phyloP scores from a whole-genome alignment of 2,113 vertebrate genomes.

The Elachura formosa region DNA sequence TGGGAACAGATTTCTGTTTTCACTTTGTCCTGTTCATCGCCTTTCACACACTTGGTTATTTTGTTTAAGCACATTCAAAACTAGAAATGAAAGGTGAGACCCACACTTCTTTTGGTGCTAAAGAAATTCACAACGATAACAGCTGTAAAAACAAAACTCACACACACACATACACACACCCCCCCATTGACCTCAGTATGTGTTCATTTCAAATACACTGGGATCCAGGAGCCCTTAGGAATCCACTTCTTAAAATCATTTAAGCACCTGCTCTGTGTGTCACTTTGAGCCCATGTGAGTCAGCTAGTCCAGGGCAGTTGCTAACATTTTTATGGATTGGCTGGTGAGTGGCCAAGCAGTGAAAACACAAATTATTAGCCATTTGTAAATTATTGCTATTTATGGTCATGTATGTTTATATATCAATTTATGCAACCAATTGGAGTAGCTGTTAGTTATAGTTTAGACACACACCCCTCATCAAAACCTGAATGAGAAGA shows the following conservation, averaged over 20 bases:
- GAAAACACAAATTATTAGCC: background rate
- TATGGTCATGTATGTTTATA: background rate
- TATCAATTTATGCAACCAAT: background rate
- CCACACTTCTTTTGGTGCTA: background rate
- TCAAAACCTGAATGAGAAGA: background rate
- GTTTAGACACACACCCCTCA: background rate
- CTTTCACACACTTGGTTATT: background rate
- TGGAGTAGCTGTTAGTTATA: background rate
- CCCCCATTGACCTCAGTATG: background rate
- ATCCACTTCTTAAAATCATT: background rate
- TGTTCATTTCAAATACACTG: background rate
- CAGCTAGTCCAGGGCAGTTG: background rate
- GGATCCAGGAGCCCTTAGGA: background rate
- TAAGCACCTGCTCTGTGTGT: background rate
- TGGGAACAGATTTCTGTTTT: background rate
- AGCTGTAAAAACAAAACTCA: background rate
- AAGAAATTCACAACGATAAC: background rate
- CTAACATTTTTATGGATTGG: background rate
- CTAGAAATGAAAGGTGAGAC: background rate
- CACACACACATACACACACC: background rate
- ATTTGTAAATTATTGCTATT: constrained; percentile 31
- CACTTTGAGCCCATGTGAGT: background rate
- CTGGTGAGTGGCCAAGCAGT: background rate
- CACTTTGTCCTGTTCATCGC: background rate
- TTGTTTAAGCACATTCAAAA: background rate